Evolutionary conservation across 2,888 invertebrate species (phyloP).

Genomic region (Iselma pallidipennis): DNA sequence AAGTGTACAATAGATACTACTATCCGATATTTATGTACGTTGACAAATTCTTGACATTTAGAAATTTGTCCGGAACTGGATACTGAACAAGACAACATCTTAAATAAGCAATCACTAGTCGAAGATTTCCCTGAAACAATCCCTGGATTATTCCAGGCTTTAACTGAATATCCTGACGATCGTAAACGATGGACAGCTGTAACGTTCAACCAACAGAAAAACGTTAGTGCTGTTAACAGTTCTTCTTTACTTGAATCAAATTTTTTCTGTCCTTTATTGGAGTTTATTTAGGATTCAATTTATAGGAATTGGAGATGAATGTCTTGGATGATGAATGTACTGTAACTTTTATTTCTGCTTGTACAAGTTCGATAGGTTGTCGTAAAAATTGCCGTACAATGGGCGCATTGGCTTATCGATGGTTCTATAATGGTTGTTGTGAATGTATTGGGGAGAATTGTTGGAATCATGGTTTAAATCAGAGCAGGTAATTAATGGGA

Average conservation of each 20-base stretch:
- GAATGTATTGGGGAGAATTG: conserved; percentile 90
- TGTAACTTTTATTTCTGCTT: conserved; percentile 87
- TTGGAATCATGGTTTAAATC: conserved; percentile 86
- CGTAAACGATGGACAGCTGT: conserved; percentile 83
- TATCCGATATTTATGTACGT: too few relatives aligned
- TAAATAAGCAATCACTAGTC: conserved; percentile 81
- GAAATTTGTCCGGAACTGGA: conserved; percentile 90
- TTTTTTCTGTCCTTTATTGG: too few relatives aligned
- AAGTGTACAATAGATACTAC: too few relatives aligned
- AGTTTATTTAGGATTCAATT: not conserved
- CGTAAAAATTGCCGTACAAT: conserved; percentile 79
- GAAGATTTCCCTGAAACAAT: conserved; percentile 83
- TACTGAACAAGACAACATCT: conserved; percentile 68
- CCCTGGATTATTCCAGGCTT: conserved; percentile 79
- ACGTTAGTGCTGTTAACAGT: too few relatives aligned
- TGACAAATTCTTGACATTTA: not conserved
- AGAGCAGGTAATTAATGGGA: conserved; percentile 69
- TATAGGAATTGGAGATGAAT: not conserved
- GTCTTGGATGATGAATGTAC: conserved; percentile 71
- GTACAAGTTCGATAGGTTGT: conserved; percentile 88
- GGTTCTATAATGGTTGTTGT: conserved; percentile 96
- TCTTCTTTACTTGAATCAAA: too few relatives aligned
- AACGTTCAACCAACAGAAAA: conserved; percentile 62
- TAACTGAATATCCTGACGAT: conserved; percentile 78
- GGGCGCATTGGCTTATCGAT: conserved; percentile 83